These are phyloP conservation scores for Crotalus tigris DNA, from an alignment of 2,113 vertebrate genomes.

Conservation along the genomic window DNA sequence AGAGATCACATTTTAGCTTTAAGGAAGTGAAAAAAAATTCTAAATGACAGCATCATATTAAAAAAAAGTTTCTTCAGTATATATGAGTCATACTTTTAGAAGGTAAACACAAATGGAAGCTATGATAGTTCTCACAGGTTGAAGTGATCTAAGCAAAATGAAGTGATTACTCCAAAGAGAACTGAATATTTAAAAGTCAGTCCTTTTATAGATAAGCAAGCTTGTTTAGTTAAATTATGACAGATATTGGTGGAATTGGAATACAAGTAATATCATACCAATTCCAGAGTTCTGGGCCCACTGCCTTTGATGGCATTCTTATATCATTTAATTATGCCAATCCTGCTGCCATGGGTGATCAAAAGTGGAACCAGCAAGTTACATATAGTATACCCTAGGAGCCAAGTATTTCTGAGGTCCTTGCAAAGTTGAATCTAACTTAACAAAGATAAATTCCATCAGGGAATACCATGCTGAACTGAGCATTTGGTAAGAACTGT, in stretches of 20 bases:
- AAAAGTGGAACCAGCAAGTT: not conserved
- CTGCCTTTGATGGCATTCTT: not conserved
- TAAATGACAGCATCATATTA: not conserved
- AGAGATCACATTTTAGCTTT: constrained; percentile 14
- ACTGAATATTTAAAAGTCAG: not conserved
- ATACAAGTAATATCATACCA: not conserved
- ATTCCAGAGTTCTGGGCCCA: not conserved
- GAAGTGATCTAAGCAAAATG: not conserved
- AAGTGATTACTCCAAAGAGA: not conserved
- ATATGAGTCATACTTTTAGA: not conserved
- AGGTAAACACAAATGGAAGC: not conserved
- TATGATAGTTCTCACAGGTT: not conserved
- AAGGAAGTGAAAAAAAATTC: constrained; percentile 16
- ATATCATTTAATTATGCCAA: not conserved
- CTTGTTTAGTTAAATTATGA: not conserved
- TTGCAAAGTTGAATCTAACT: not conserved
- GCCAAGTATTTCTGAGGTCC: not conserved
- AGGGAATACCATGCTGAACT: not conserved
- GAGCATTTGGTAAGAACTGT: not conserved
- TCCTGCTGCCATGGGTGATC: not conserved
- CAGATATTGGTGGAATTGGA: not conserved
- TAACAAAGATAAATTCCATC: not conserved
- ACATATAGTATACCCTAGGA: not conserved
- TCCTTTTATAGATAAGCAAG: not conserved
- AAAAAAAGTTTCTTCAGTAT: not conserved